Evolutionary conservation across 1,140 invertebrate species (phyloP), one percentile per base, ranked within the genome.

Genomic region (Zaprionus lachaisei): DNA sequence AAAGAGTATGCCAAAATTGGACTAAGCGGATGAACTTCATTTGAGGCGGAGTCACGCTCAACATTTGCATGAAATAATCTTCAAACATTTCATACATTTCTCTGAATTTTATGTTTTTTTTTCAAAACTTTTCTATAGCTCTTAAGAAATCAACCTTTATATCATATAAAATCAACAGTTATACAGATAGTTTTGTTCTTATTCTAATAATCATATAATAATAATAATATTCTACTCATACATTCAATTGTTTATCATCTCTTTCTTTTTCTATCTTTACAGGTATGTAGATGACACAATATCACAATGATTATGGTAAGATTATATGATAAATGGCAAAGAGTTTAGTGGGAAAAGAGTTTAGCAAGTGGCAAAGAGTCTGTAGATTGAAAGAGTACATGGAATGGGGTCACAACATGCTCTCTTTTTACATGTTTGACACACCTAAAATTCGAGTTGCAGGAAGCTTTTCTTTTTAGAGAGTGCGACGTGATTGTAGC

Each of bases 241-340:
- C 15, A 41, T 41, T 7, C 38, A 41, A 41, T 7, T 37, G 60
- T 20, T 62, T 14, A 62, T 17, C 5, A 26, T 9, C 5, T 37
- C 15, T 5, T 34, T 31, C 37, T 44, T 49, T 14, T 7, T 28
- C 14, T 55, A 12, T 71, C 12, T 15, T 81, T 79, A 5, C 44
- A 74, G 75, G 80, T 79, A 55, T 66, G 61, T 70, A 24, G 49
- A 37, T 4, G 4, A 34, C 17, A 28, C 14, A n/a, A 26, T 37
- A 15, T 2, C 34, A 4, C 15, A 22, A 34, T 22, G 2, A 12
- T 38, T 22, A 14, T 31, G 17, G 5, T 28, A 41, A 12, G 4
- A 26, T 34, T 47, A 17, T 4, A 34, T 62, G 15, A n/a, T 47
- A 20, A 47, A 9, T 47, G 2, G 28, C 15, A 38, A 17, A 44